Base-by-base conservation (phyloP, 2,888 invertebrate genomes). In the Lottia scabra region DNA sequence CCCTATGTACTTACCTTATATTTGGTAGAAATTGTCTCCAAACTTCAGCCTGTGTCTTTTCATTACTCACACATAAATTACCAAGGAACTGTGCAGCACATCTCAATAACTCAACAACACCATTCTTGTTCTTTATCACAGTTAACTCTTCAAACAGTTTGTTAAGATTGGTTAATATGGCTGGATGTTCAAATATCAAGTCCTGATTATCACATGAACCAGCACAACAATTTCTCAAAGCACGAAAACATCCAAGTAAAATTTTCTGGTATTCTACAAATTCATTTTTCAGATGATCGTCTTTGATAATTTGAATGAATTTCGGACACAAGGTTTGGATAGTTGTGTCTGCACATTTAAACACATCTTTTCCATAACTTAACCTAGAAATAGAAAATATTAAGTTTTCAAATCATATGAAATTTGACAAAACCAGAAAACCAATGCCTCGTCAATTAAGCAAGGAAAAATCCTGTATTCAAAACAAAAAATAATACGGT, bases 71-170 rank as follows among this genome's bases (percentile, higher is more conserved):
- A 19, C 70, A 70, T 67, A 76, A 75, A 67, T 84, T 84, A 62
- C 83, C 83, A 23, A 84, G 65, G 70, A 83, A 83, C 73, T 84
- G 84, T 12, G 83, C 72, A 43, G 77, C 70, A 78, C 83, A 83
- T 69, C 81, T 65, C 12, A 80, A 63, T 23, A 45, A 43, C 23
- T 56, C 67, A n/a, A 48, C 23, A 23, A 76, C 30, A 30, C 68
- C 48, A 13, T 6, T 67, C 23, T 23, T 2, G 10, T 13, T n/a
- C 2, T 1, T 12, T 56, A 19, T 65, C 8, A 30, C 65, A 19
- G 26, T 56, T 13, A 30, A 2, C 23, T 63, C 23, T 48, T 56
- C 13, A 62, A 56, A 12, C 6, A 68, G 30, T 65, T 23, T 65
- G 13, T 38, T 8, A 23, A 38, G 26, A 19, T 16, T 15, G 26